Conservation (phyloP, 2,113 vertebrate species). For the Upupa epops region DNA sequence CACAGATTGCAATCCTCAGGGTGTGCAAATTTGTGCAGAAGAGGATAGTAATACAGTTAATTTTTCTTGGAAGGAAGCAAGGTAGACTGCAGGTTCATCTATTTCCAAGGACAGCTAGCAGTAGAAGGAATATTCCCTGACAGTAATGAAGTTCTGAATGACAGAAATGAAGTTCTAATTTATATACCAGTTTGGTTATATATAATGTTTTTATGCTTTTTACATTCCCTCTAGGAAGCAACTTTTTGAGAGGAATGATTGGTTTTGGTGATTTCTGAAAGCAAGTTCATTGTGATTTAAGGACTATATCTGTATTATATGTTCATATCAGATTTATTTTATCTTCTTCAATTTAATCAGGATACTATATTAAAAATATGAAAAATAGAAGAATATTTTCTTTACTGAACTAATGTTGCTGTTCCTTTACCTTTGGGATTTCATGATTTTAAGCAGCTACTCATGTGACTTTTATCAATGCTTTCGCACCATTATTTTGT, state of each 20-base stretch:
- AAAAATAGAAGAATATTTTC: background rate
- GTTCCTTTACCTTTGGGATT: background rate
- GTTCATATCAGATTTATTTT: background rate
- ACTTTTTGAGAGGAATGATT: background rate
- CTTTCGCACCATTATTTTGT: background rate
- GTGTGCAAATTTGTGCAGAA: background rate
- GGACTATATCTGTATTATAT: background rate
- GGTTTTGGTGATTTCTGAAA: background rate
- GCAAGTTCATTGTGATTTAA: background rate
- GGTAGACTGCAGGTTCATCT: background rate
- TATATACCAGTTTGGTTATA: background rate
- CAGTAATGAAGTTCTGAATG: background rate
- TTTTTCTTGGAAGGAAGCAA: background rate
- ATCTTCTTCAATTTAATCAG: background rate
- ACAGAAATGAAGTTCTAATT: background rate
- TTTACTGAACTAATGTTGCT: background rate
- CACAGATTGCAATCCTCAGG: background rate
- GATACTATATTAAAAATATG: background rate
- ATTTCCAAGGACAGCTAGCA: background rate
- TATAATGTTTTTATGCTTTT: background rate
- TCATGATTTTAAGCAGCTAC: background rate
- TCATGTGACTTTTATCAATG: background rate
- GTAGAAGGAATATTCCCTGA: background rate
- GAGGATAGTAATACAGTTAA: background rate
- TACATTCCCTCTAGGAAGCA: background rate